Evolutionary conservation across 2,113 vertebrate species (phyloP).

Genomic region (Hymenochirus boettgeri): DNA sequence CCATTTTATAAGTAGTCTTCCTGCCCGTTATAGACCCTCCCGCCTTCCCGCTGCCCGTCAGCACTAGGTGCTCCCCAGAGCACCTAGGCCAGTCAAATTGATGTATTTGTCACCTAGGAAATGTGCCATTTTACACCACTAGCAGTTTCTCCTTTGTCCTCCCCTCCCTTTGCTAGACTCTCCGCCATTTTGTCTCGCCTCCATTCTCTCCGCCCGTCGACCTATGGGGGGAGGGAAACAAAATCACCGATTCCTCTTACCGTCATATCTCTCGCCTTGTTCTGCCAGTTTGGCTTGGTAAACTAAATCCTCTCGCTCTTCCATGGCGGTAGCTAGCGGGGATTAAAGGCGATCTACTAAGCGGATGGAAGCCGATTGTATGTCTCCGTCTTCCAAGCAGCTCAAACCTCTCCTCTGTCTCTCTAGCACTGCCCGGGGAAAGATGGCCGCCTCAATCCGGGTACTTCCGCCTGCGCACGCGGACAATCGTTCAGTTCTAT

Average conservation of each 20-base stretch:
- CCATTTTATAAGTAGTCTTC: slow-evolving; percentile 65
- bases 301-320: slow-evolving; percentile 83
- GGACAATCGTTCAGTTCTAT: slow-evolving; percentile 60
- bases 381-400: slow-evolving; percentile 43
- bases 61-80: too few relatives aligned
- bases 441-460: slow-evolving; percentile 74
- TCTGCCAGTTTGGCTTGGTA: slow-evolving; percentile 94
- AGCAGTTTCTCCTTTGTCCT: slow-evolving; percentile 42
- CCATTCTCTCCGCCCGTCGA: slow-evolving; percentile 48
- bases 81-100: not conserved
- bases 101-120: slow-evolving; percentile 19
- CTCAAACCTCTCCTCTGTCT: slow-evolving; percentile 57
- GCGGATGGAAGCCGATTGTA: slow-evolving; percentile 62
- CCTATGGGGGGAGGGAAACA: slow-evolving; percentile 41
- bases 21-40: slow-evolving; percentile 46
- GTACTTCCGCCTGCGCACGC: slow-evolving; percentile 62
- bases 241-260: slow-evolving; percentile 64
- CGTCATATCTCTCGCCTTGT: slow-evolving; percentile 92
- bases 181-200: slow-evolving; percentile 64
- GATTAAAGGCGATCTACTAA: slow-evolving; percentile 63
- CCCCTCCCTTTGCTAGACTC: slow-evolving; percentile 28
- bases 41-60: slow-evolving; percentile 11
- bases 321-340: slow-evolving; percentile 71
- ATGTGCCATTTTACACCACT: slow-evolving; percentile 11
- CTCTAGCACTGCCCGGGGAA: slow-evolving; percentile 65